phyloP scores from a whole-genome alignment of 2,113 vertebrate species.

The Rhinoderma darwinii region DNA sequence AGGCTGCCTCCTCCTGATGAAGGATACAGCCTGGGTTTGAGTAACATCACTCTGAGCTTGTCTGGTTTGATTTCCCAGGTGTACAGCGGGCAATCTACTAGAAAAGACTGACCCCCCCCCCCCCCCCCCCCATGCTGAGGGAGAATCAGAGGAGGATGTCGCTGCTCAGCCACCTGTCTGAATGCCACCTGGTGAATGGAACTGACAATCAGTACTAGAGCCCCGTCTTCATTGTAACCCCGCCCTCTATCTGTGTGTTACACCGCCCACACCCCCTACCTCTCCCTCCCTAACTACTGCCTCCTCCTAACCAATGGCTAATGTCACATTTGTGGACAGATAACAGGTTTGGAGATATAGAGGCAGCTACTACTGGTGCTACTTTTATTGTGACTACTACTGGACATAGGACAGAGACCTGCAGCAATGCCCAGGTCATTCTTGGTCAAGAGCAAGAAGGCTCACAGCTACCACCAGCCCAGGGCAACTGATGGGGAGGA shows the following conservation, averaged over 20 bases:
- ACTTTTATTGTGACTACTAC: constrained; percentile 34
- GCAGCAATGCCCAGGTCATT: constrained; percentile 92
- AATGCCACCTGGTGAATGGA: constrained; percentile 86
- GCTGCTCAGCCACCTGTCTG: constrained; percentile 81
- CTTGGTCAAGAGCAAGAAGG: constrained; percentile 96
- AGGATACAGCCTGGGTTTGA: background rate
- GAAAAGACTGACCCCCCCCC: background rate
- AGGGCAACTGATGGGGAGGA: constrained; percentile 80
- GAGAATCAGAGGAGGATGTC: constrained; percentile 41
- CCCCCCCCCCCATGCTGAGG: constrained; percentile 17
- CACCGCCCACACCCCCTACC: background rate
- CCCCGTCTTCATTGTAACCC: background rate
- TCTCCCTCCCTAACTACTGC: constrained; percentile 21
- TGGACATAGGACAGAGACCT: constrained; percentile 16
- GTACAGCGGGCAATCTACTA: constrained; percentile 27
- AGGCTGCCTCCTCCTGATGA: constrained; percentile 45
- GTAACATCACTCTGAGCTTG: constrained; percentile 65
- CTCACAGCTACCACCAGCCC: constrained; percentile 95
- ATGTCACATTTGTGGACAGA: constrained; percentile 65
- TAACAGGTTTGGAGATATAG: constrained; percentile 44
- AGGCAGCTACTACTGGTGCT: constrained; percentile 34
- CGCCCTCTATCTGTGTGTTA: constrained; percentile 12
- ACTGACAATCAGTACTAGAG: constrained; percentile 50
- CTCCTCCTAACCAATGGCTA: constrained; percentile 56
- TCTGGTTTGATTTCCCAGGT: constrained; percentile 62